Base-by-base conservation (phyloP, 2,888 invertebrate genomes). In the Hedya salicella region DNA sequence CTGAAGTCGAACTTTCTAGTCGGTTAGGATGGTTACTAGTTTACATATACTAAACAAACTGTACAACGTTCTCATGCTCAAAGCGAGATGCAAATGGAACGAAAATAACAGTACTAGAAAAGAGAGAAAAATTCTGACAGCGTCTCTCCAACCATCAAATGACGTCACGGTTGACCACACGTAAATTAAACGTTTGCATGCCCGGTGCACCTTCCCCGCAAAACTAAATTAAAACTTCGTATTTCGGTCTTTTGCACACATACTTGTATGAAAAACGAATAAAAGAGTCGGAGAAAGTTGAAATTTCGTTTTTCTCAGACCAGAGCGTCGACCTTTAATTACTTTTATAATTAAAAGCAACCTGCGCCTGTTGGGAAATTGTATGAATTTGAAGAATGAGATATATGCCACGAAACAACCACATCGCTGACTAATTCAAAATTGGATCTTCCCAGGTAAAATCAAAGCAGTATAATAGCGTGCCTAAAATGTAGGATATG, bases 141-240 rank as follows among this genome's bases (percentile, higher is more conserved):
- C n/a, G n/a, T 39, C 49, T 16, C 6, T 42, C 19, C 36, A 48
- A 79, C 76, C 78, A 36, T 73, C 75, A 76, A 80, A 71, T 72
- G 71, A 78, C 72, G 75, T 73, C 74, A 73, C 74, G 78, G 77
- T 76, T 79, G 80, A 82, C 82, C 82, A 77, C 81, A 76, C 60
- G 75, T 69, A 82, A 84, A 86, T 86, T 79, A 83, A 86, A 83
- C 76, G 82, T 79, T 78, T 75, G 78, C 83, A 85, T 78, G 78
- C 36, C 1, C 32, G 32, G 66, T 78, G 76, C 61, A 71, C 64
- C 69, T 69, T 71, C 57, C 76, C 73, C 74, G 73, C 74, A 73
- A 64, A 73, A 61, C 62, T 76, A 77, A 78, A 80, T 80, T 74
- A 72, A 57, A 64, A 36, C 53, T 13, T 42, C 36, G n/a, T n/a